A percentile compares a stretch with the other conserved stretches of the same genome.
These are phyloP conservation scores for Theonella swinhoei DNA, from an alignment of 37 sponge, comb jelly and placozoan species.

Conservation along the genomic window DNA sequence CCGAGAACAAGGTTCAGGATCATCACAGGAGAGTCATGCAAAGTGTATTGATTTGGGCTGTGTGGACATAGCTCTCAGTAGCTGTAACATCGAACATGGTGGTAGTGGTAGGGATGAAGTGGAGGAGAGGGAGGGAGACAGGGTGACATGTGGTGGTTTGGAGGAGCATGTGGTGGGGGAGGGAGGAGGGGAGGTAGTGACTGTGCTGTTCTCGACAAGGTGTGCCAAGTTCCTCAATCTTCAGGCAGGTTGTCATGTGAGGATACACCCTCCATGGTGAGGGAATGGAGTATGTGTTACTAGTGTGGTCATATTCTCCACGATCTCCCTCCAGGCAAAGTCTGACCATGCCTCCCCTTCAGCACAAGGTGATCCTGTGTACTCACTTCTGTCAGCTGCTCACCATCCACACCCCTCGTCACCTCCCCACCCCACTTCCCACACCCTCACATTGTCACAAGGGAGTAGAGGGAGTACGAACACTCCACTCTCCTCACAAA, in stretches of 20 bases:
- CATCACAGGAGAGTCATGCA: neutral
- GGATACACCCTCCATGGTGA: slow-evolving; percentile 62
- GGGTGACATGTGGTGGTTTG: neutral
- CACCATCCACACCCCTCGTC: slow-evolving; percentile 1
- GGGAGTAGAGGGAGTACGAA: neutral
- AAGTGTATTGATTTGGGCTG: neutral
- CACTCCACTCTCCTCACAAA: neutral
- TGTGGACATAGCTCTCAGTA: neutral
- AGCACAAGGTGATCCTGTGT: slow-evolving; percentile 35
- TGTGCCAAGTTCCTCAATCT: slow-evolving; percentile 37
- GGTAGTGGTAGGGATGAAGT: neutral
- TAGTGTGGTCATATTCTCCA: neutral
- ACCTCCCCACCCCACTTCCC: neutral
- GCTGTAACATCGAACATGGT: no score
- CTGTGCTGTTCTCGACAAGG: slow-evolving; percentile 29
- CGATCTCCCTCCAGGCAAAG: slow-evolving; percentile 11
- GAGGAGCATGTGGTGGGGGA: neutral
- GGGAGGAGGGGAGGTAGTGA: neutral
- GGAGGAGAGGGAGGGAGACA: neutral
- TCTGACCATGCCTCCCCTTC: neutral
- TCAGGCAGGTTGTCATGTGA: slow-evolving; percentile 8
- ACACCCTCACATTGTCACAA: neutral
- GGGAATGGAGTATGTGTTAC: neutral
- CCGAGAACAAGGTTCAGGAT: no score
- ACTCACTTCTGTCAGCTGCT: slow-evolving; percentile 38